phyloP scores from a whole-genome alignment of 2,113 vertebrate species.

The Python bivittatus region DNA sequence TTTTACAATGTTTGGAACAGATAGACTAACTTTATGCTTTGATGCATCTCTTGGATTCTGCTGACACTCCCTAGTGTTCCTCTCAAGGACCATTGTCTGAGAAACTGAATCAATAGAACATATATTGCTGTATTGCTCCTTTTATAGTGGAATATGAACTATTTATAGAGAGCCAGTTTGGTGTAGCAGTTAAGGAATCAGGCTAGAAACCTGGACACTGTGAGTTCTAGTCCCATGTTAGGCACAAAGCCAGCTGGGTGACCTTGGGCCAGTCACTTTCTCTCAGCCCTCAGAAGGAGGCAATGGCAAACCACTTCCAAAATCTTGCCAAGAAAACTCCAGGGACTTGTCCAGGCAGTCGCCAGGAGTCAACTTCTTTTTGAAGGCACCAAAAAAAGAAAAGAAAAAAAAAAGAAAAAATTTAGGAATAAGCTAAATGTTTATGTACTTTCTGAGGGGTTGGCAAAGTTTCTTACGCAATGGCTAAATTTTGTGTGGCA shows the following conservation, averaged over 20 bases:
- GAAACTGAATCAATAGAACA: neutral
- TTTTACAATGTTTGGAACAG: no score
- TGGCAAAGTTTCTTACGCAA: no score
- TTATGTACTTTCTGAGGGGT: no score
- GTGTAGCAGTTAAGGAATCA: neutral
- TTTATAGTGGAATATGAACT: neutral
- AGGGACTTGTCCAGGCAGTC: neutral
- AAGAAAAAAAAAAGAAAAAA: no score
- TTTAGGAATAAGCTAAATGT: no score
- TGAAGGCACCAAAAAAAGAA: no score
- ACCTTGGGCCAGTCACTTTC: neutral
- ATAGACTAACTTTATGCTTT: no score
- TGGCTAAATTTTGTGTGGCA: neutral
- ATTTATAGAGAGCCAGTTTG: neutral
- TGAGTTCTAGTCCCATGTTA: neutral
- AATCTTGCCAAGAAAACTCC: neutral
- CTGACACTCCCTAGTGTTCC: no score
- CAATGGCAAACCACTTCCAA: neutral
- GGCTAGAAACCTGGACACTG: neutral
- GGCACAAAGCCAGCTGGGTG: neutral
- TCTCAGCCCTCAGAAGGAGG: neutral
- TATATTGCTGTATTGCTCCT: neutral
- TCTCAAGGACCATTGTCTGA: no score
- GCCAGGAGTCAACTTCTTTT: neutral
- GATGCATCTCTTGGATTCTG: no score